Evolutionary conservation across 2,113 vertebrate genomes (phyloP).

Genomic region (Brienomyrus longianalis): DNA sequence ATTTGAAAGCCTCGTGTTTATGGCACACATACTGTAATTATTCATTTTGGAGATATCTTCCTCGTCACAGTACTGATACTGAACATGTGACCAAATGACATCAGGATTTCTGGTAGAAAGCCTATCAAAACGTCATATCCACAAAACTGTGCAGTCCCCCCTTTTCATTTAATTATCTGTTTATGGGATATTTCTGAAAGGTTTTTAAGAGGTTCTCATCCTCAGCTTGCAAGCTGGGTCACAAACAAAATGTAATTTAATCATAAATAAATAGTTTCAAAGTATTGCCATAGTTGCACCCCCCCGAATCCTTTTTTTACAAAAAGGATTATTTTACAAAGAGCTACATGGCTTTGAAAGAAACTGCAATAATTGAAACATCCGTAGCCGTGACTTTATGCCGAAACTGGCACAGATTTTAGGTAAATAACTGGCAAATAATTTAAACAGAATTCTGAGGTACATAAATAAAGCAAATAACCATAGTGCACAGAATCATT

Average conservation of each 20-base stretch:
- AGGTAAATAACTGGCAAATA: not conserved
- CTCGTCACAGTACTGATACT: not conserved
- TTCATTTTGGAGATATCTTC: not conserved
- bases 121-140: not conserved
- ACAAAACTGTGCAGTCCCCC: not conserved
- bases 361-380: not conserved
- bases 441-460: slow-evolving; percentile 16
- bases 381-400: not conserved
- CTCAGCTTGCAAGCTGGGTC: not conserved
- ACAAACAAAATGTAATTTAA: not conserved
- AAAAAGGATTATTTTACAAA: not conserved
- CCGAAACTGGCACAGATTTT: not conserved
- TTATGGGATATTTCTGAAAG: not conserved
- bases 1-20: not conserved
- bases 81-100: not conserved
- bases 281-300: not conserved
- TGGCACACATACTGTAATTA: not conserved
- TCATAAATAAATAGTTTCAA: not conserved
- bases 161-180: not conserved
- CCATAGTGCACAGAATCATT: slow-evolving; percentile 12
- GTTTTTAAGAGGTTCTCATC: not conserved
- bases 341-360: not conserved
- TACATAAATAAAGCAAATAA: slow-evolving; percentile 13
- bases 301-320: not conserved
- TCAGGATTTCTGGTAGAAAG: not conserved